A percentile compares a stretch with the other conserved stretches of the same genome.
These are phyloP conservation scores for Falco biarmicus DNA, from an alignment of 2,797 vertebrate genomes.

Conservation along the genomic window DNA sequence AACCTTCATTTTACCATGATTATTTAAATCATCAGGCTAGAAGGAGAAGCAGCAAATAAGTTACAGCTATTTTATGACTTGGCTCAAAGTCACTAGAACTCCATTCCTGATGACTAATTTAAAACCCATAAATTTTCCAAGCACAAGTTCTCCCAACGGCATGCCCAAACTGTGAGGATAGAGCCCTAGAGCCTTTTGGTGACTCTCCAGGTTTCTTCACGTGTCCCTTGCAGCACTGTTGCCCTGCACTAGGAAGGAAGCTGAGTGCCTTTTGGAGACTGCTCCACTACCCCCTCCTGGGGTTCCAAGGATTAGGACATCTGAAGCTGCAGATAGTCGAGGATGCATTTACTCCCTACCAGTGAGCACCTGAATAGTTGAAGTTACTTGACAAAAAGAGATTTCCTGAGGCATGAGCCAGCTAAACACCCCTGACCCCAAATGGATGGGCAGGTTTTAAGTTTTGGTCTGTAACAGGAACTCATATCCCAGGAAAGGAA, in stretches of 20 bases:
- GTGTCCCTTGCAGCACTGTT: neutral
- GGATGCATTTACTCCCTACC: neutral
- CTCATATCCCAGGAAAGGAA: neutral
- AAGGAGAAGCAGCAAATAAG: neutral
- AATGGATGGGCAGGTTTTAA: neutral
- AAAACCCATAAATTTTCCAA: rapidly evolving
- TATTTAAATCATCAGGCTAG: neutral
- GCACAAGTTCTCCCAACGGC: neutral
- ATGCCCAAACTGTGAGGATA: neutral
- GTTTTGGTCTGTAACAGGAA: neutral
- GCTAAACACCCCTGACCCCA: neutral
- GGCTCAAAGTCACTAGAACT: neutral
- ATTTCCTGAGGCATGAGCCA: neutral
- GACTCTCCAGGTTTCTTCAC: neutral
- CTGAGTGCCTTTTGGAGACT: rapidly evolving
- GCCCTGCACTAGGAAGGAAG: neutral
- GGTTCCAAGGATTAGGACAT: neutral
- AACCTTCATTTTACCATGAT: neutral
- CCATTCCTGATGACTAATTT: neutral
- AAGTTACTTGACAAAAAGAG: neutral
- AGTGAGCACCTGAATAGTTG: neutral
- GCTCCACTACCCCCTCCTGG: rapidly evolving
- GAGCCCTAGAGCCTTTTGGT: neutral
- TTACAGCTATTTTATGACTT: neutral
- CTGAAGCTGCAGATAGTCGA: neutral